Conservation (phyloP, 1,140 invertebrate species). For the Neodiprion lecontei region DNA sequence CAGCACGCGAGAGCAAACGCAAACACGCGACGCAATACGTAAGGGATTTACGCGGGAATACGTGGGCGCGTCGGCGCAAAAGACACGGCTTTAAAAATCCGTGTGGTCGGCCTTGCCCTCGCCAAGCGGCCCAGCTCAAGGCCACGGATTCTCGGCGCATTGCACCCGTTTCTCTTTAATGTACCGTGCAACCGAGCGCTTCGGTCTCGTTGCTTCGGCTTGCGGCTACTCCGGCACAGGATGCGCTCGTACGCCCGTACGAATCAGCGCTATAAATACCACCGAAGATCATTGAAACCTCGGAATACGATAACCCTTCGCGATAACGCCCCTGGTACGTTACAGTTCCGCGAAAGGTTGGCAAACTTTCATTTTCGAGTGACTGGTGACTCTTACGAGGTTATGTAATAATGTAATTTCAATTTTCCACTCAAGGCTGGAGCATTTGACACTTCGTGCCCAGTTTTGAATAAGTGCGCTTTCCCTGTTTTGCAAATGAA, state of each 20-base stretch:
- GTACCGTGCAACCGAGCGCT: background rate
- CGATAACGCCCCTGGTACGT: no score
- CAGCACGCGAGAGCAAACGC: background rate
- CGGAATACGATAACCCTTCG: background rate
- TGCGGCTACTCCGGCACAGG: background rate
- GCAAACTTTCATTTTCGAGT: no score
- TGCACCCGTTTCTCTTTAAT: conserved; percentile 7
- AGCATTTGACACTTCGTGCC: no score
- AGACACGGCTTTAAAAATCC: background rate
- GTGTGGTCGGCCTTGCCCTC: background rate
- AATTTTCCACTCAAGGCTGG: no score
- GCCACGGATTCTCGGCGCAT: background rate
- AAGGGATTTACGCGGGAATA: background rate
- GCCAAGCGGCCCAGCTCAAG: conserved; percentile 1
- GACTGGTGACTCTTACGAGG: no score
- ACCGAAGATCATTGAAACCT: background rate
- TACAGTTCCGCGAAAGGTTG: no score
- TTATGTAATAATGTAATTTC: no score
- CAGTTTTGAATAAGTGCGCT: no score
- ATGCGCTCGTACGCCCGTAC: background rate
- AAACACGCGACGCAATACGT: background rate
- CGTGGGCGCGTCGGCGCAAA: conserved; percentile 3
- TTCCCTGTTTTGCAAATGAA: no score
- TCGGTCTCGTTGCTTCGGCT: background rate
- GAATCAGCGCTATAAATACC: background rate